Evolutionary conservation across 2,113 vertebrate species (phyloP).

Genomic region (Dunckerocampus dactyliophorus): DNA sequence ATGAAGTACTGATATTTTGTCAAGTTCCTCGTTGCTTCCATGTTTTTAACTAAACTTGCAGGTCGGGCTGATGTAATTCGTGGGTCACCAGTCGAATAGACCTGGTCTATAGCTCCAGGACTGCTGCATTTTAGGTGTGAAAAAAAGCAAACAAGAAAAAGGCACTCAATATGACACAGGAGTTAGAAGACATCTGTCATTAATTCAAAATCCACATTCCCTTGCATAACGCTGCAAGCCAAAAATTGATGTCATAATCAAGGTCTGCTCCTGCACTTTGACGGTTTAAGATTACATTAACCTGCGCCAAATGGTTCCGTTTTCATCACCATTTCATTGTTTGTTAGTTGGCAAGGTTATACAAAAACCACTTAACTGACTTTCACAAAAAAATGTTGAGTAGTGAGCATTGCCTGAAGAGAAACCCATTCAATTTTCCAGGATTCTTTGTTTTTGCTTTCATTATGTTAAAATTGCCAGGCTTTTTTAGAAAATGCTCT

Average conservation of each 20-base stretch:
- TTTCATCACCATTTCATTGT: neutral
- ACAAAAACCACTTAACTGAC: neutral
- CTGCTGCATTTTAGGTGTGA: neutral
- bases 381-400: neutral
- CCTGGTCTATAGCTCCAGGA: no score
- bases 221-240: neutral
- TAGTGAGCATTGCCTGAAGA: neutral
- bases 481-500: neutral
- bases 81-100: no score
- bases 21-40: no score
- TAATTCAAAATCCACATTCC: neutral
- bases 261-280: neutral
- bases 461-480: neutral
- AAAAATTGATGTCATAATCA: slow-evolving; percentile 10
- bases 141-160: neutral
- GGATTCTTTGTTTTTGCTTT: neutral
- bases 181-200: slow-evolving; percentile 1
- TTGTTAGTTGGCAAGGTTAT: neutral
- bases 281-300: slow-evolving; percentile 5
- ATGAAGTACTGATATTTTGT: no score
- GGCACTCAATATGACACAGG: neutral
- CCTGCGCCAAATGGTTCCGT: neutral
- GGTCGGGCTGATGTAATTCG: no score
- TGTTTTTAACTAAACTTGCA: no score
- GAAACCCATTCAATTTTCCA: neutral